Percentiles rank a stretch among this genome's conserved stretches.
phyloP scores from a whole-genome alignment of 2,888 invertebrate species.

The Plebejus melissa region DNA sequence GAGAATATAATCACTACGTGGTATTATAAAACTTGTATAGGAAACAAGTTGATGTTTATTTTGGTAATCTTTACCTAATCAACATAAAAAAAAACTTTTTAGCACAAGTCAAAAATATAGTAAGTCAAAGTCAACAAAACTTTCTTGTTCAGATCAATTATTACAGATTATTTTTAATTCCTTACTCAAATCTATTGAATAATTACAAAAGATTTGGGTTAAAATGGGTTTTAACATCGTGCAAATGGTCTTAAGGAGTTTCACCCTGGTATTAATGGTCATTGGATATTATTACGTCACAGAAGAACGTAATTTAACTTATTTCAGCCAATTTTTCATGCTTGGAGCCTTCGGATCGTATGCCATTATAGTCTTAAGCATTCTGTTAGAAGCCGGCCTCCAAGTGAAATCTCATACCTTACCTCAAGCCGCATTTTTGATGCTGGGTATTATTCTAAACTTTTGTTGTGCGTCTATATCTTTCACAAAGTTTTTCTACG shows the following conservation, averaged over 20 bases:
- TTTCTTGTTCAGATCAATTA: neutral
- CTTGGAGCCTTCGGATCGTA: slow-evolving; percentile 52
- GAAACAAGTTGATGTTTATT: too few species aligned
- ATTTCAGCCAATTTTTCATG: slow-evolving; percentile 45
- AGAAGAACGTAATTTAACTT: slow-evolving; percentile 42
- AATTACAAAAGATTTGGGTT: neutral
- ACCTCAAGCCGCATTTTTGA: slow-evolving; percentile 44
- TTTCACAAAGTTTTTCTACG: slow-evolving; percentile 43
- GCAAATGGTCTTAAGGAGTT: slow-evolving; percentile 51
- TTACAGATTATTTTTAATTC: neutral
- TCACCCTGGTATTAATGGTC: slow-evolving; percentile 44
- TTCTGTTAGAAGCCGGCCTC: slow-evolving; percentile 52
- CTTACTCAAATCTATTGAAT: neutral
- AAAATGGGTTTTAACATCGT: slow-evolving; percentile 46
- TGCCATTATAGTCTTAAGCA: slow-evolving; percentile 47
- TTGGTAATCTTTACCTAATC: too few species aligned
- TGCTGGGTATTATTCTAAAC: slow-evolving; percentile 43
- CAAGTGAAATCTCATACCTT: slow-evolving; percentile 40
- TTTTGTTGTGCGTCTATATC: slow-evolving; percentile 41
- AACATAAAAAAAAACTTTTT: neutral
- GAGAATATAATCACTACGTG: too few species aligned
- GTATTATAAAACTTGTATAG: too few species aligned
- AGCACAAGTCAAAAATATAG: neutral
- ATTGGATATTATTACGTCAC: slow-evolving; percentile 48
- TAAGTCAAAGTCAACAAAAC: neutral